phyloP scores from a whole-genome alignment of 2,797 vertebrate species.

The Anableps anableps region DNA sequence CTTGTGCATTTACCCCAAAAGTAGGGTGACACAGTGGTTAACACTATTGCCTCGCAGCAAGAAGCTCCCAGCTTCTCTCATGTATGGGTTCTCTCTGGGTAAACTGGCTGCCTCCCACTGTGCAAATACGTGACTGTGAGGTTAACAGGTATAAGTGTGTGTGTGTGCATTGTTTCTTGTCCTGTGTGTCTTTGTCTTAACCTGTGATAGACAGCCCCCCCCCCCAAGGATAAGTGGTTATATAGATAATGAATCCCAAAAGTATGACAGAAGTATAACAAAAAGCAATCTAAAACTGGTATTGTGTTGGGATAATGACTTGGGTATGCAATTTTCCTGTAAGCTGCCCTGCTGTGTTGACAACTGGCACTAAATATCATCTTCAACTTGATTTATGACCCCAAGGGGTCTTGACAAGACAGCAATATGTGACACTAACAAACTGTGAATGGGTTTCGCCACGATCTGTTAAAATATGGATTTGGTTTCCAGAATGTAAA shows the following conservation, averaged over 20 bases:
- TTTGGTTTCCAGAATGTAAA: not conserved
- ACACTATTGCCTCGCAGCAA: not conserved
- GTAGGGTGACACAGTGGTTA: not conserved
- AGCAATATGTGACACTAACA: not conserved
- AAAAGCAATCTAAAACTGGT: not conserved
- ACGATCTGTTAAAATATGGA: not conserved
- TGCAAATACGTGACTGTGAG: too few relatives aligned
- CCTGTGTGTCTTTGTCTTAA: too few relatives aligned
- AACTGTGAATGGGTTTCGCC: not conserved
- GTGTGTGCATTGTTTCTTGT: too few relatives aligned
- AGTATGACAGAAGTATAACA: not conserved
- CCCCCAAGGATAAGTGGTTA: not conserved
- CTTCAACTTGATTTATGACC: not conserved
- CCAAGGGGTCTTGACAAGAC: not conserved
- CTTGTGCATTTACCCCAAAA: too few relatives aligned
- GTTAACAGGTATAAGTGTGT: too few relatives aligned
- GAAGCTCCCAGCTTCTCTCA: not conserved
- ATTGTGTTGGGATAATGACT: not conserved
- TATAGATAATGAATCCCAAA: not conserved
- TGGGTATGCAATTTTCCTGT: not conserved
- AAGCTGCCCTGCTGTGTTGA: not conserved
- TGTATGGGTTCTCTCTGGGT: not conserved
- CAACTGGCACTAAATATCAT: not conserved
- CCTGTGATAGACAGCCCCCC: too few relatives aligned
- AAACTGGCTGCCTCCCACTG: too few relatives aligned